Base-by-base conservation (phyloP, 1,140 invertebrate genomes). In the Diorhabda sublineata region DNA sequence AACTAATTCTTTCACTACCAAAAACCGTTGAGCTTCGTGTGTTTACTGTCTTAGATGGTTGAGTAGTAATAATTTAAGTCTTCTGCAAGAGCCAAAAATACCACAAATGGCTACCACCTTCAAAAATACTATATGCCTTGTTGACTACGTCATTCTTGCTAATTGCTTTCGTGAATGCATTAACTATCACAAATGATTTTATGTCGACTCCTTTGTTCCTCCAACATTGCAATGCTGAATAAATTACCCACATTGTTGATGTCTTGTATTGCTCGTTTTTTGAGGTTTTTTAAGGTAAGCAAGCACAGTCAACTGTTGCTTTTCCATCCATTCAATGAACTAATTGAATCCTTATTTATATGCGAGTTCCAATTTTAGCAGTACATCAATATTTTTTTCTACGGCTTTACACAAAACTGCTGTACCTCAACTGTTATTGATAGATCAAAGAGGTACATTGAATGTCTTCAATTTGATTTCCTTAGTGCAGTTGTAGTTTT, bases 101-200 rank as follows among this genome's bases (percentile, higher is more conserved):
- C 8, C 45, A 52, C 45, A 52, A 52, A 6, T 59, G 5, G 11
- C 5, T 59, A 59, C 4, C 11, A 41, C 11, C 5, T 8, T 11
- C 5, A 5, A 11, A n/a, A 5, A 59, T 8, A 11, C 5, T 59
- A 59, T 59, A 59, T 59, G 5, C 11, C 5, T 59, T 1, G 5
- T 2, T 59, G 11, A 41, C 5, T 8, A 59, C 5, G 11, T 59
- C 5, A 59, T 59, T 59, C 5, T 59, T 59, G 58, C 11, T 59
- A 59, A 59, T 59, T 59, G 58, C 58, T 2, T 59, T 59, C 4
- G 3, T 59, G 58, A 59, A 59, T 11, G 11, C 58, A 59, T 11
- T 5, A 5, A 59, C 58, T 59, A 3, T 41, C 58, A 59, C 58
- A 41, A 59, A 59, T 59, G 11, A 59, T 59, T 59, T 59, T 59